Evolutionary conservation across 1,140 invertebrate genomes (phyloP), one percentile per base, ranked within the genome.

Genomic region (Latrodectus geometricus): DNA sequence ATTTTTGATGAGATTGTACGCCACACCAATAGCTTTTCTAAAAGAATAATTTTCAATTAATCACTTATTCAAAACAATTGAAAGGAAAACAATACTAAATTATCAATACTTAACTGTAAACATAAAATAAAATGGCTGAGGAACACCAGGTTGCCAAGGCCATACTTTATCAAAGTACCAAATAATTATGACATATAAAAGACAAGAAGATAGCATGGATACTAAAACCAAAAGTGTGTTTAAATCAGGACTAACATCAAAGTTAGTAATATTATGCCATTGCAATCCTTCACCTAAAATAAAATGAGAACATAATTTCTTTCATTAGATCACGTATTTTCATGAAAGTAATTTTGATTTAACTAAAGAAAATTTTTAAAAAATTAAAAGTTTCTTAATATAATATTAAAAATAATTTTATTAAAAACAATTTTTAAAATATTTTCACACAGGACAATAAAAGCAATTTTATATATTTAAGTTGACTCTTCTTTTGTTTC

Each of bases 71-170:
- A 21, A 21, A 70, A 70, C 61, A 70, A 3, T 21, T 35, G 11
- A 35, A 12, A 21, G 23, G 4, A 21, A 35, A 20, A 74, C 4
- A 49, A 4, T 54, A 74, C 15, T 54, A 7, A 68, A 21, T n/a
- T n/a, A 2, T 78, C n/a, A 73, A 9, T 66, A 79, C 20, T 52
- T 56, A 73, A 70, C 93, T 77, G 84, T 88, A 78, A 92, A 89
- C 0, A 90, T 89, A 89, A 93, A 93, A 88, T 92, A 92, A 90
- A 91, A 92, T 9, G 91, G 92, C 86, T 91, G 90, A 1, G 91
- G 88, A 12, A 92, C 89, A 72, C 92, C 92, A 90, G 91, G 91
- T 72, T 91, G 90, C 73, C 90, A 89, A 20, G 89, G 89, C 86
- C 87, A 88, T 1, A 89, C 86, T 15, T 87, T 90, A 89, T 92